A percentile compares a stretch with the other conserved stretches of the same genome.
Conservation (phyloP, 2,797 vertebrate genomes). For the Diglossa cyanea region DNA sequence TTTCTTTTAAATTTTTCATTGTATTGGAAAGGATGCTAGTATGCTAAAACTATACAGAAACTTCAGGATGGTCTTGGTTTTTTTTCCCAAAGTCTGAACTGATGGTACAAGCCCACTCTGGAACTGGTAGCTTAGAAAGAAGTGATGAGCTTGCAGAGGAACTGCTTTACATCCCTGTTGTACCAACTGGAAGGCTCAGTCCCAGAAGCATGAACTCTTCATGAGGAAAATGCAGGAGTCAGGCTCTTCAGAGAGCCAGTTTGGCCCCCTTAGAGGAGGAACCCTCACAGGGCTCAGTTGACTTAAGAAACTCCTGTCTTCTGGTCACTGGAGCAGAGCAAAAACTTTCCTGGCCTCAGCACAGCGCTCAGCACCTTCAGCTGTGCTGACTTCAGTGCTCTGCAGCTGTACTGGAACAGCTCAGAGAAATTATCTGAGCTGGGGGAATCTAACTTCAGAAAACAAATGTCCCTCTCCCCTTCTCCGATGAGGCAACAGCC, state of each 20-base stretch:
- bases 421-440: neutral
- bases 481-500: neutral
- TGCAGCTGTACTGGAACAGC: neutral
- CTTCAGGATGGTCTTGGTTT: neutral
- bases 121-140: neutral
- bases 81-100: neutral
- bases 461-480: neutral
- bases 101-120: neutral
- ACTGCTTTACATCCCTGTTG: neutral
- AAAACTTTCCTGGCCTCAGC: neutral
- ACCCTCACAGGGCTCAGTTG: neutral
- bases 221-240: neutral
- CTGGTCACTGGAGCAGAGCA: neutral
- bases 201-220: neutral
- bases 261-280: neutral
- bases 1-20: neutral
- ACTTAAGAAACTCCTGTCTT: neutral
- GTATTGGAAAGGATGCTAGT: neutral
- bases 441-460: neutral
- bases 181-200: neutral
- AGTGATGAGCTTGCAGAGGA: neutral
- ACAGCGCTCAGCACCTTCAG: accelerated
- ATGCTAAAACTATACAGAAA: neutral
- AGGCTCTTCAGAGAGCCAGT: neutral
- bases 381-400: neutral